Evolutionary conservation across 2,113 vertebrate species (phyloP).

Genomic region (Heliornis fulica): DNA sequence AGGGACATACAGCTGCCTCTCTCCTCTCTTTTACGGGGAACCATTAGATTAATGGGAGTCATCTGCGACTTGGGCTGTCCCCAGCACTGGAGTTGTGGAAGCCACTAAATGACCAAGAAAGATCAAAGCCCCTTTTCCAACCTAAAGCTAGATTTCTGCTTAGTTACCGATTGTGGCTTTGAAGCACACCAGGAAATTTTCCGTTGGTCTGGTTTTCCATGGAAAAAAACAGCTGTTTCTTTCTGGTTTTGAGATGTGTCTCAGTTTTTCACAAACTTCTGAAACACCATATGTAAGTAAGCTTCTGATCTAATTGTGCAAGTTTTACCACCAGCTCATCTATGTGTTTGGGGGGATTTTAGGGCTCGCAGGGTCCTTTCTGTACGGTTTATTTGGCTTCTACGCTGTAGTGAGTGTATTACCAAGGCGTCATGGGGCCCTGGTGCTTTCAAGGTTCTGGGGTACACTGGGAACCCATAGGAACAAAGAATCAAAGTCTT

Average conservation of each 20-base stretch:
- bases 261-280: not conserved
- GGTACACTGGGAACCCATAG: not conserved
- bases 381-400: not conserved
- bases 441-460: not conserved
- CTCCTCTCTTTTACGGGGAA: not conserved
- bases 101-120: not conserved
- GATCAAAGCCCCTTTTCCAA: not conserved
- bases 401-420: rapidly evolving
- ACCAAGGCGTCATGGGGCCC: not conserved
- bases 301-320: not conserved
- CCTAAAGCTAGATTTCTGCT: not conserved
- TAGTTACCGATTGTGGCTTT: not conserved
- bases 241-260: not conserved
- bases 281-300: not conserved
- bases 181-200: not conserved
- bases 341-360: not conserved
- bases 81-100: not conserved
- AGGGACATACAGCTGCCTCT: not conserved
- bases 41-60: not conserved
- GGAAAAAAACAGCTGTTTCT: not conserved
- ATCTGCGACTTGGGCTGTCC: not conserved
- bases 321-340: not conserved
- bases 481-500: not conserved
- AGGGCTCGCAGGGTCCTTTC: not conserved
- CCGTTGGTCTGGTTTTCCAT: not conserved